Evolutionary conservation across 2,113 vertebrate species (phyloP).

Genomic region (Nesoenas mayeri): DNA sequence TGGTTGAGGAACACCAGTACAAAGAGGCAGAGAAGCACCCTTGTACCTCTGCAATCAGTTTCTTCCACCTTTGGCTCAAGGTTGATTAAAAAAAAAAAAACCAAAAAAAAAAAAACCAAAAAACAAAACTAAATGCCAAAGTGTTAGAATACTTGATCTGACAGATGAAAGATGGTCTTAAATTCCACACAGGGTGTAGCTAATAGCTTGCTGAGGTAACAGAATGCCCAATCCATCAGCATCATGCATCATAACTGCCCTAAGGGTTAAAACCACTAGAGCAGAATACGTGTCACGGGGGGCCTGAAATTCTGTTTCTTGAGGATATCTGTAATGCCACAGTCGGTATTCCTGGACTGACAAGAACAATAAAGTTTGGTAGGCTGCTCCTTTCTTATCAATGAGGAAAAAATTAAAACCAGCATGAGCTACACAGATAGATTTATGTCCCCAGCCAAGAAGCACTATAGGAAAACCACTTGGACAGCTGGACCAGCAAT

Average conservation of each 20-base stretch:
- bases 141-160: not conserved
- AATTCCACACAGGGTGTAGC: not conserved
- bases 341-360: not conserved
- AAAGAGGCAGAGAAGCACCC: not conserved
- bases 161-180: not conserved
- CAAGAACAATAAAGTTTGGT: not conserved
- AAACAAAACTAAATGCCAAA: not conserved
- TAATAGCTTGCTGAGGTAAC: conserved; percentile 30
- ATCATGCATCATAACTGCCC: not conserved
- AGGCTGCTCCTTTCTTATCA: not conserved
- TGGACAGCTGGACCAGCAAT: not conserved
- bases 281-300: not conserved
- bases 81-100: not conserved
- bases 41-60: not conserved
- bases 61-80: not conserved
- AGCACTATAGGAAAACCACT: not conserved
- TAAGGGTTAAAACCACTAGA: not conserved
- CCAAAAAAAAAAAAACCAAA: too few relatives aligned
- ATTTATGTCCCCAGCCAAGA: not conserved
- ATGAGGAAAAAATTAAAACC: not conserved
- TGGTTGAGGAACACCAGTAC: not conserved
- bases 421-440: not conserved
- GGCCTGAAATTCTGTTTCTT: not conserved
- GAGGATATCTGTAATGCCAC: not conserved
- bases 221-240: not conserved